Evolutionary conservation across 2,113 vertebrate species (phyloP), one percentile per base, ranked within the genome.

Genomic region (Osmerus eperlanus): DNA sequence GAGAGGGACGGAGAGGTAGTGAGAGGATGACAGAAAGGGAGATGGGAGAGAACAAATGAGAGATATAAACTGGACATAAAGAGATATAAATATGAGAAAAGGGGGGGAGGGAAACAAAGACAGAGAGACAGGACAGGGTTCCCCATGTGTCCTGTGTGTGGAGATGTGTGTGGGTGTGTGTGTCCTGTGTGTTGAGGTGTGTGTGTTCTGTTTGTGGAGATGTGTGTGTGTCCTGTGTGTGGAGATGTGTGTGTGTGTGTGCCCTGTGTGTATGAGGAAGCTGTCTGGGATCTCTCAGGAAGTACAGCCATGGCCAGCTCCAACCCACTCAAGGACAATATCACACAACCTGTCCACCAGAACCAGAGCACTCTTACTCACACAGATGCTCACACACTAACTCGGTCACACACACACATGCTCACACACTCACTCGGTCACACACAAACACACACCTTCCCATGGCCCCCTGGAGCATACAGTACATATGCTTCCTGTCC

Each of bases 401-500:
- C 32, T 29, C n/a, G 19, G 32, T 18, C 36, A 29, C 36, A 4
- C 23, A 67, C 6, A 52, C 4, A 13, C 32, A 56, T 21, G 12
- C 1, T 4, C 12, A 47, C 13, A 58, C 11, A 41, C 18, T 71
- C 2, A 70, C 32, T 29, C n/a, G 19, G 32, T 18, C 36, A 29
- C 36, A 4, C 23, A 16, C 70, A 67, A 9, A 78, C 60, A 41
- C 73, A 16, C 63, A 83, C 55, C 47, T 51, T 53, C 74, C 80
- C 68, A 67, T 72, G 70, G 73, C 79, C 78, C 73, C 81, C 65
- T 75, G 77, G 71, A 72, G 68, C 74, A 86, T 80, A 83, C 90
- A 89, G 90, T 80, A 83, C 90, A 90, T 89, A 90, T 90, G 89
- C 85, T 90, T 90, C 86, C 86, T 89, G 84, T 76, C 74, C 61